Base-by-base conservation (phyloP, 2,888 invertebrate species). In the Pyrgus malvae region DNA sequence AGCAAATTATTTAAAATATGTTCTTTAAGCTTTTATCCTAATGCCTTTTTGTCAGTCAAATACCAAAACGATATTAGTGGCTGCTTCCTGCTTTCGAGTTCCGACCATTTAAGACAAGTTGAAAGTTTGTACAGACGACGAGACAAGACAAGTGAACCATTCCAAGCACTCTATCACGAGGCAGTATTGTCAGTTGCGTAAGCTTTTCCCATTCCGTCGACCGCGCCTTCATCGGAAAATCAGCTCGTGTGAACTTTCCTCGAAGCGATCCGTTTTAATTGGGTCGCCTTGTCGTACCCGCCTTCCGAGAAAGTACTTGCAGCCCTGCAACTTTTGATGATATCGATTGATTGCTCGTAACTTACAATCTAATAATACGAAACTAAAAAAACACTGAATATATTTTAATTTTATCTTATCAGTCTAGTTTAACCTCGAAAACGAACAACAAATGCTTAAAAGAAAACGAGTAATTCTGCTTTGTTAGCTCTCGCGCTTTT, bases 201-300 rank as follows among this genome's bases (percentile, higher is more conserved):
- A 48, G 17, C 6, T 5, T 35, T 23, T 11, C 48, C 25, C 37
- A 37, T 37, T 37, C 48, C 27, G 37, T 17, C 25, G 46, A 17
- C 23, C 23, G 23, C 35, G 23, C 21, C 27, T 37, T 11, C 4
- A 2, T 21, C 19, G 37, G 25, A 38, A 48, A 38, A 40, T 37
- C 25, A 37, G 48, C 29, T 19, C 29, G 6, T 48, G 19, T 48
- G 38, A 48, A 48, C 29, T 40, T 48, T 48, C 40, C 5, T 48
- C 40, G 29, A 29, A 40, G 49, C 40, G n/a, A 37, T 21, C 12
- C 19, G 17, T 33, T 45, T n/a, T 45, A 45, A 45, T 45, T 45
- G 33, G 33, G 45, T 45, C 45, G 33, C n/a, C 21, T 45, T 23
- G 31, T 16, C 23, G 35, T 16, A n/a, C 29, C n/a, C 19, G 29